Conservation (phyloP, 2,113 vertebrate genomes). For the Lates calcarifer region DNA sequence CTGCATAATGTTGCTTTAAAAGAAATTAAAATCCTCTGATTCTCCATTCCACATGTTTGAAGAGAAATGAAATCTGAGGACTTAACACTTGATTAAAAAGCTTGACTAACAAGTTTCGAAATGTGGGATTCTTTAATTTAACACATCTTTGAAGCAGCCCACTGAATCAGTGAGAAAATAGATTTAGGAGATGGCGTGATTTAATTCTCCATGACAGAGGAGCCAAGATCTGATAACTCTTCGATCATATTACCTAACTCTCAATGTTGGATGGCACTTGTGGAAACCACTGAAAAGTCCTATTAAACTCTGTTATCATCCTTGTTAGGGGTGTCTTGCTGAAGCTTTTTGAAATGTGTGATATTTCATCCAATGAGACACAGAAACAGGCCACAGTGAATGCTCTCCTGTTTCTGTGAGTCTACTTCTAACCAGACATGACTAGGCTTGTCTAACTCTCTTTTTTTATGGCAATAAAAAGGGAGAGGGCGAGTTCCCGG, state of each 20-base stretch:
- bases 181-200: slow-evolving; percentile 20
- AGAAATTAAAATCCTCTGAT: background rate
- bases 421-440: slow-evolving; percentile 13
- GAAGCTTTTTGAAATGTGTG: slow-evolving; percentile 39
- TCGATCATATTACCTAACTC: slow-evolving; percentile 34
- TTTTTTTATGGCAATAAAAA: background rate
- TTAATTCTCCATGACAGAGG: slow-evolving; percentile 30
- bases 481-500: slow-evolving; percentile 13
- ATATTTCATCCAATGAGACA: slow-evolving; percentile 30
- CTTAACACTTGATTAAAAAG: slow-evolving; percentile 2
- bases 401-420: background rate
- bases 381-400: slow-evolving; percentile 2
- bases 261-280: slow-evolving; percentile 31
- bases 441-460: slow-evolving; percentile 34
- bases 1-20: background rate
- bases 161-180: slow-evolving; percentile 26
- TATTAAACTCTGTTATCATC: slow-evolving; percentile 57
- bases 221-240: slow-evolving; percentile 46
- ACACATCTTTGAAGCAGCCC: slow-evolving; percentile 9
- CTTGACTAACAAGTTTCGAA: background rate
- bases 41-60: background rate
- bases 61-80: background rate
- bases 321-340: slow-evolving; percentile 24
- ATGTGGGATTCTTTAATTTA: slow-evolving; percentile 7
- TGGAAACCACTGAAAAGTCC: slow-evolving; percentile 38